phyloP scores from a whole-genome alignment of 2,113 vertebrate species.

The Fulica atra region DNA sequence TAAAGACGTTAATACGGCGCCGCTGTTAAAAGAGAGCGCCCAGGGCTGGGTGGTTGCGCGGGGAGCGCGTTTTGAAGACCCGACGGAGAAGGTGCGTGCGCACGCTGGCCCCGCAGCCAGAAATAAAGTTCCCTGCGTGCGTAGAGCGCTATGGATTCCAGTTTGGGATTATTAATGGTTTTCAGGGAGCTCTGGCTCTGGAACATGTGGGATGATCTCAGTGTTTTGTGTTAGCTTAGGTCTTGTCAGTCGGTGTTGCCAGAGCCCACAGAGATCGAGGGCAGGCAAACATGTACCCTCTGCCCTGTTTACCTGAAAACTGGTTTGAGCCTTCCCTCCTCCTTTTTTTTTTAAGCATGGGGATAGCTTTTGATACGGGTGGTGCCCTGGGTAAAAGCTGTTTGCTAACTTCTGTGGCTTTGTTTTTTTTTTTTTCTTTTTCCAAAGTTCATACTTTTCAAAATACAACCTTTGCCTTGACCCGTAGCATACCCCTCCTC shows the following conservation, averaged over 20 bases:
- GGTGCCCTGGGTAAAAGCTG: not conserved
- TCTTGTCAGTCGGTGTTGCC: not conserved
- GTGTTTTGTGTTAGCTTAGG: not conserved
- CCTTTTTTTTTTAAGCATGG: not conserved
- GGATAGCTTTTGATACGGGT: not conserved
- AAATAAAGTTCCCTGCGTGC: accelerated
- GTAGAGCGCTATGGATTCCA: accelerated
- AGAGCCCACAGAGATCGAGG: accelerated
- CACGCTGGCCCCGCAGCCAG: not conserved
- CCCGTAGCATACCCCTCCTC: not conserved
- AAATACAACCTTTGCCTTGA: not conserved
- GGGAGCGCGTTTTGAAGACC: not conserved
- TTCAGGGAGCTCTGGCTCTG: not conserved
- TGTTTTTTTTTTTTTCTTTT: not conserved
- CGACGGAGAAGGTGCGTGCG: accelerated
- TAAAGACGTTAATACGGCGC: not conserved
- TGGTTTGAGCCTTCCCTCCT: not conserved
- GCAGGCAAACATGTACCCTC: not conserved
- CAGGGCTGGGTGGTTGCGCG: accelerated
- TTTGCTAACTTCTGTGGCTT: not conserved
- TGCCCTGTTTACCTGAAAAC: not conserved
- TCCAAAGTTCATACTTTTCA: not conserved
- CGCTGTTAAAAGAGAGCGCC: not conserved
- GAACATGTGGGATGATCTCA: not conserved
- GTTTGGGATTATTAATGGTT: not conserved